Conservation (phyloP, 2,797 vertebrate species). For the Mastacembelus armatus region DNA sequence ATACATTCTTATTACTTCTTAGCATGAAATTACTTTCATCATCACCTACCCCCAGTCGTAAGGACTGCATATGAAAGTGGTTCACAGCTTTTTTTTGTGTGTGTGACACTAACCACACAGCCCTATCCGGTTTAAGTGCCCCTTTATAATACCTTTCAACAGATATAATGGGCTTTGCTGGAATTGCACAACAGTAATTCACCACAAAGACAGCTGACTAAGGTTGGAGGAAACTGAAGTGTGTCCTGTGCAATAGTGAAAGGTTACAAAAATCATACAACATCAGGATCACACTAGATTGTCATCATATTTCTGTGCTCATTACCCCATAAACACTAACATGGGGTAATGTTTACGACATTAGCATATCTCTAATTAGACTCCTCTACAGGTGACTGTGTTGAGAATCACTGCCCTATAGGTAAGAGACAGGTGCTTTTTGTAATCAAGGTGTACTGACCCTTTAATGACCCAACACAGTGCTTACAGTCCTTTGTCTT, state of each 20-base stretch:
- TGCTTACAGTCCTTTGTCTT: no score
- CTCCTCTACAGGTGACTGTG: no score
- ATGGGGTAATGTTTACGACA: no score
- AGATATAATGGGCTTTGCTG: constrained; percentile 13
- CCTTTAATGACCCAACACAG: neutral
- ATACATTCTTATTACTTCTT: no score
- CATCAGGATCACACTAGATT: no score
- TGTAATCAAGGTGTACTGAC: neutral
- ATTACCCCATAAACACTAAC: no score
- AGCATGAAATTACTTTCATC: neutral
- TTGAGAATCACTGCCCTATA: neutral
- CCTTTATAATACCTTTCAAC: neutral
- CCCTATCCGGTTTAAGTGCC: neutral
- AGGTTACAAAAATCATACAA: no score
- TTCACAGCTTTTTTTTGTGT: neutral
- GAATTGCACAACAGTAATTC: constrained; percentile 14
- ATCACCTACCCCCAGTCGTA: neutral
- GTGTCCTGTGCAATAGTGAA: neutral
- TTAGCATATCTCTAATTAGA: no score
- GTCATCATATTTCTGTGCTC: neutral
- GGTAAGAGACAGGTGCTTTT: neutral
- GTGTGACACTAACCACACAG: neutral
- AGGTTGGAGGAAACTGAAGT: no score
- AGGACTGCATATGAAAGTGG: neutral
- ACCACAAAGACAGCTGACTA: neutral